Conservation (phyloP, 2,113 vertebrate species). For the Macrotis lagotis region DNA sequence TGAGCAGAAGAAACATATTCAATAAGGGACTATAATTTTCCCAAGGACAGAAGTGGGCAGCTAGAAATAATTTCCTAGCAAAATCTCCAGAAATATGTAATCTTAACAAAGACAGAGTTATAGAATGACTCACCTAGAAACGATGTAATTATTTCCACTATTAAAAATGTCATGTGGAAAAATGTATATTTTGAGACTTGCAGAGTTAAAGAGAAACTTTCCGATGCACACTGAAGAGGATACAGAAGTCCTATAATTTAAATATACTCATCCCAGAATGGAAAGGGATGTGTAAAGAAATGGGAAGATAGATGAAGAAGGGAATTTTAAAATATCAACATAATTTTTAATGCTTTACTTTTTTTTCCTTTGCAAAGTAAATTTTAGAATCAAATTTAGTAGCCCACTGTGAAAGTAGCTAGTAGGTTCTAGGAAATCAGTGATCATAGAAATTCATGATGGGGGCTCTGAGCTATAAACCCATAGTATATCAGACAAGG, state of each 20-base stretch:
- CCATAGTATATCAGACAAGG: neutral
- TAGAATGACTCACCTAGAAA: constrained; percentile 74
- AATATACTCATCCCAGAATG: constrained; percentile 49
- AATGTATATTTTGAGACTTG: constrained; percentile 70
- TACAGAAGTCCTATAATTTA: constrained; percentile 39
- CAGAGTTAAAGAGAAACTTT: constrained; percentile 55
- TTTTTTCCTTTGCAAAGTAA: constrained; percentile 44
- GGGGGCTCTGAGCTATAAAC: neutral
- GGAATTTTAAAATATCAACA: constrained; percentile 42
- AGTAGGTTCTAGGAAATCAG: constrained; percentile 31
- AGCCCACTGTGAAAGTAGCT: neutral
- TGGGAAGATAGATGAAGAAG: constrained; percentile 56
- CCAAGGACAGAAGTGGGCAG: constrained; percentile 49
- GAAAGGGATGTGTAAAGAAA: constrained; percentile 49
- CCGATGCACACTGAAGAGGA: constrained; percentile 38
- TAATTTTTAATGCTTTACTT: constrained; percentile 59
- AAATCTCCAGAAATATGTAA: constrained; percentile 67
- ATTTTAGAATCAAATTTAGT: constrained; percentile 19
- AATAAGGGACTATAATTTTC: constrained; percentile 59
- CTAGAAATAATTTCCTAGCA: constrained; percentile 49
- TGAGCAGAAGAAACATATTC: constrained; percentile 19
- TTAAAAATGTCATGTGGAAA: constrained; percentile 59
- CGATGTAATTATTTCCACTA: constrained; percentile 75
- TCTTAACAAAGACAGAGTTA: constrained; percentile 64
- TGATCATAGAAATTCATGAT: neutral